Base-by-base conservation (phyloP, 2,797 vertebrate genomes). In the Eutrigla gurnardus region DNA sequence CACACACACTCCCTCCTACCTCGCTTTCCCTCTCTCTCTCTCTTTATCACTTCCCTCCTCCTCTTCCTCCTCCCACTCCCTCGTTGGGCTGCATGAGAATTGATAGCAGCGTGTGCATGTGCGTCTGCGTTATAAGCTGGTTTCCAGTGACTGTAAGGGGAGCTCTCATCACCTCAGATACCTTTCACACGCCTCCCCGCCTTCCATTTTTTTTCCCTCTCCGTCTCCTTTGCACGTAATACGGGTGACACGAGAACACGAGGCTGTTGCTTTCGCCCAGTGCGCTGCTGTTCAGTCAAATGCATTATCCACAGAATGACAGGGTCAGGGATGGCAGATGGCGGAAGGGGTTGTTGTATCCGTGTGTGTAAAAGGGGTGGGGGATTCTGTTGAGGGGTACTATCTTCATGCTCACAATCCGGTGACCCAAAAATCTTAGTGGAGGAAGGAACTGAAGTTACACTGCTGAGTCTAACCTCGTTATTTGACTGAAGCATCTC, bases 151-250 rank as follows among this genome's bases (percentile, higher is more conserved):
- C 91, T 70, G 88, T 90, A 88, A 90, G 82, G 69, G 82, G 82
- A 92, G 89, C 47, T 79, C 84, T 82, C 80, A 87, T 93, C 91
- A 92, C 91, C 92, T 94, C 91, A 91, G 88, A 90, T 91, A 92
- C 90, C 82, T 90, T 92, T 91, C 88, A 92, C 85, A 85, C 77
- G 63, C 82, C 80, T 62, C 72, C 72, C 78, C 25, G 43, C 73
- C 79, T 63, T 64, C 69, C 60, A 17, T 25, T 25, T 25, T 25
- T 25, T 47, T 70, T 66, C 73, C 57, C 65, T 39, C 0, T 65
- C 80, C 62, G 70, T 82, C 85, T 77, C 80, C 60, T 84, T 83
- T 84, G 79, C 88, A 86, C 65, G n/a, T 82, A 78, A 90, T 62
- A 53, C 80, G 67, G 82, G 83, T 87, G 90, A 91, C 85, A 88